phyloP scores from a whole-genome alignment of 2,888 invertebrate species.

The Eupithecia insigniata region DNA sequence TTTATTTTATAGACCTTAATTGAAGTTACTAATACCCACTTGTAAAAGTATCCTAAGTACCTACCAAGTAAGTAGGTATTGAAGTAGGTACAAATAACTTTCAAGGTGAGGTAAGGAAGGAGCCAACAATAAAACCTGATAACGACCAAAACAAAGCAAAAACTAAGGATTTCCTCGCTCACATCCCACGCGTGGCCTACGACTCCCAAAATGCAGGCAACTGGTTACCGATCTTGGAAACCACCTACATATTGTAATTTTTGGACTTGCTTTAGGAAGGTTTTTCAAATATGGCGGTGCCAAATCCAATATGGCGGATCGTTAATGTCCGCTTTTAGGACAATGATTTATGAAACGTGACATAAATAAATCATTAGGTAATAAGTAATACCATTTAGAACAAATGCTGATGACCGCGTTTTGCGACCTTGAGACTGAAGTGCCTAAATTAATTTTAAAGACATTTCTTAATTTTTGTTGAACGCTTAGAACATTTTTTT shows the following conservation, averaged over 20 bases:
- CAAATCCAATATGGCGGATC: slow-evolving; percentile 42
- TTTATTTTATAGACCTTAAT: too few relatives aligned
- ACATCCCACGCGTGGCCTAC: slow-evolving; percentile 36
- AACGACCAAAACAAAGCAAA: slow-evolving; percentile 40
- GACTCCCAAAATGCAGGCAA: slow-evolving; percentile 48
- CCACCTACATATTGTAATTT: slow-evolving; percentile 45
- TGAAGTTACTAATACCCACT: too few relatives aligned
- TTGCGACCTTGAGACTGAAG: slow-evolving; percentile 10
- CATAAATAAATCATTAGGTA: slow-evolving; percentile 33
- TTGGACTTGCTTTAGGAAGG: slow-evolving; percentile 47
- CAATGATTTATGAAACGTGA: slow-evolving; percentile 38
- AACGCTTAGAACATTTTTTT: too few relatives aligned
- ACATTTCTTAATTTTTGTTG: too few relatives aligned
- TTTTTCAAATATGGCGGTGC: slow-evolving; percentile 47
- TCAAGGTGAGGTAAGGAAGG: too few relatives aligned
- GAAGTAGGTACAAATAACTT: too few relatives aligned
- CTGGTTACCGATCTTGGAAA: slow-evolving; percentile 43
- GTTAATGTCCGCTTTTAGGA: slow-evolving; percentile 45
- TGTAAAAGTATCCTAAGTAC: too few relatives aligned
- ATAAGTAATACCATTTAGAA: slow-evolving; percentile 13
- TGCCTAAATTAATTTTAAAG: neutral
- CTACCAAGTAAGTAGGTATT: too few relatives aligned
- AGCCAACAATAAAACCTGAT: slow-evolving; percentile 29
- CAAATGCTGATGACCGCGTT: slow-evolving; percentile 16
- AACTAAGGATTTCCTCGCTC: slow-evolving; percentile 37